A percentile compares a stretch with the other conserved stretches of the same genome.
Conservation (phyloP, 2,113 vertebrate species). For the Odobenus rosmarus region DNA sequence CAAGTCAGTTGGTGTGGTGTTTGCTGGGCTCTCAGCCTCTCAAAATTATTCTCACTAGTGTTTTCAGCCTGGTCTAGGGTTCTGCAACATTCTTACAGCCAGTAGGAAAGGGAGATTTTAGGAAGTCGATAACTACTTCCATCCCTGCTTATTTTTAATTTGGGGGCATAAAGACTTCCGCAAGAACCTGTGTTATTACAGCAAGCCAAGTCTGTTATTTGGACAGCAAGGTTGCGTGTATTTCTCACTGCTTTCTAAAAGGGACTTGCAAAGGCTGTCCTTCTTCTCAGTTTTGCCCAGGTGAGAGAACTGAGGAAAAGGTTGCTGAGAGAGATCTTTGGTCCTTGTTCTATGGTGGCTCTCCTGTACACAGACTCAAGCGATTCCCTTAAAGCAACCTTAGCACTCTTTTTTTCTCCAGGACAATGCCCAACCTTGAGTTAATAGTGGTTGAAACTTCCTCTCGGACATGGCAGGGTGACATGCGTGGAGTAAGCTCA, state of each 20-base stretch:
- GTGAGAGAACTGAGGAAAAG: not conserved
- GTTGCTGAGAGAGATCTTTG: not conserved
- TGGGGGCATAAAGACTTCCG: not conserved
- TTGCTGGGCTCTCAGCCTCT: not conserved
- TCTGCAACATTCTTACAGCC: not conserved
- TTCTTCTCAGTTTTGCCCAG: not conserved
- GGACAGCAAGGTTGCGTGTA: not conserved
- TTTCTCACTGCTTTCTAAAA: not conserved
- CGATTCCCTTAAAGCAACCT: not conserved
- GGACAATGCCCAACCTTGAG: not conserved
- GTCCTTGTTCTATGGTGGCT: not conserved
- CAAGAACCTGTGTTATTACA: not conserved
- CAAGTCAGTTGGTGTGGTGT: not conserved
- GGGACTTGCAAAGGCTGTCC: not conserved
- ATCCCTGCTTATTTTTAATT: not conserved
- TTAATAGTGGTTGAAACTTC: not conserved
- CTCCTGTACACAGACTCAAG: not conserved
- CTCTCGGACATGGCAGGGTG: not conserved
- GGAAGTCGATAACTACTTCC: not conserved
- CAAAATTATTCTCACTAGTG: not conserved
- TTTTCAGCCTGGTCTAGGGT: not conserved
- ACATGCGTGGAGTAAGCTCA: not conserved
- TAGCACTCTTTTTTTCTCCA: not conserved
- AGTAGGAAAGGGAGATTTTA: not conserved
- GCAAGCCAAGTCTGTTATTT: not conserved